Base-by-base conservation (phyloP, 2,113 vertebrate species). In the Corythoichthys haematopterus region DNA sequence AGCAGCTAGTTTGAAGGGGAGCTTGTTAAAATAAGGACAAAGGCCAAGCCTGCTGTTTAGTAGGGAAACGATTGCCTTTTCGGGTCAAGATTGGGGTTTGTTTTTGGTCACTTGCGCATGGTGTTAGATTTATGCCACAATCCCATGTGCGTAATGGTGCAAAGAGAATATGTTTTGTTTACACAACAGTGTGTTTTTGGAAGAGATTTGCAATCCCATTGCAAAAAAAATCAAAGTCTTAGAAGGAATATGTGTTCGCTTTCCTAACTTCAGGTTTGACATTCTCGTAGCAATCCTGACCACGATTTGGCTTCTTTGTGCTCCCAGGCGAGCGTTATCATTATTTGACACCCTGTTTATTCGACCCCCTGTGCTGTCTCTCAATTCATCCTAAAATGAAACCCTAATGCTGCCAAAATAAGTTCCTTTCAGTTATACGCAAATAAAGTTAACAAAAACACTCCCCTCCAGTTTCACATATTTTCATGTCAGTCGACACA, bases 201-300 rank as follows among this genome's bases (percentile, higher is more conserved):
- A 4, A 40, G 3, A 40, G 6, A 40, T 40, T 40, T 6, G 6
- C 38, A 40, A 40, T 40, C 6, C 3, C 38, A 50, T 20, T 14
- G 20, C 16, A 65, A 65, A 53, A 40, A 15, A 45, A 20, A 8
- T 36, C 33, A 50, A 28, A 28, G 52, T 11, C 36, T 53, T 61
- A 61, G 46, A 53, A 62, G 63, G 51, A 15, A 64, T 66, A 58
- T 76, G 64, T 65, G 58, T 66, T 65, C 70, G 80, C 43, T 72
- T 72, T 50, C 76, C 52, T 80, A 83, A 65, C 76, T 83, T 81
- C 66, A 80, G 80, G 80, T 80, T 80, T 83, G 72, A 86, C 79
- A 85, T 80, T 84, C 68, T 78, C 56, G 2, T 75, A 70, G 72
- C 70, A 75, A 62, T 55, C 76, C 76, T 79, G 74, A 75, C 69